phyloP scores from a whole-genome alignment of 2,888 invertebrate species.

The Polylopha cassiicola region DNA sequence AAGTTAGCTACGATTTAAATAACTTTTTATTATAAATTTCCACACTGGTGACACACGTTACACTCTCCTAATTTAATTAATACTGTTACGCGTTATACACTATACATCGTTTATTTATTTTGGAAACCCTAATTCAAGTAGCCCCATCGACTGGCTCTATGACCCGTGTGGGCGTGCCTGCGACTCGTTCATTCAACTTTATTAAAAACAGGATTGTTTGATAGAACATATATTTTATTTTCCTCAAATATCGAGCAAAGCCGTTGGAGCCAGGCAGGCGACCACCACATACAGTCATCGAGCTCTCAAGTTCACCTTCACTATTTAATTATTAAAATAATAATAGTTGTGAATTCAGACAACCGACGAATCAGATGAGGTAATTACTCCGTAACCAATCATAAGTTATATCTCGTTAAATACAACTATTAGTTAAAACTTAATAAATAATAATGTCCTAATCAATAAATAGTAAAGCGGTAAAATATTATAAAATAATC shows the following conservation, averaged over 20 bases:
- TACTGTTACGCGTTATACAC: constrained; percentile 28
- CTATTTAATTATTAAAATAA: constrained; percentile 20
- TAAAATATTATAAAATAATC: constrained; percentile 52
- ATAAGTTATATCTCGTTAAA: constrained; percentile 32
- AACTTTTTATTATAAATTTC: constrained; percentile 22
- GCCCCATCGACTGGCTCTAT: constrained; percentile 25
- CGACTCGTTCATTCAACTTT: too few species aligned
- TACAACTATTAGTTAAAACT: constrained; percentile 48
- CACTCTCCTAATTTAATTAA: constrained; percentile 28
- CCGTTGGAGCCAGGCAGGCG: too few species aligned
- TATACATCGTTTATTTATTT: constrained; percentile 25
- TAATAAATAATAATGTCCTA: constrained; percentile 66
- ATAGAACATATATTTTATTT: too few species aligned
- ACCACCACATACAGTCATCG: constrained; percentile 22
- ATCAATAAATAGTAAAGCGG: constrained; percentile 62
- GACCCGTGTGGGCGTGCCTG: too few species aligned
- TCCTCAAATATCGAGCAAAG: too few species aligned
- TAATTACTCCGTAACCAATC: constrained; percentile 45
- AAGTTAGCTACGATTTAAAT: constrained; percentile 19
- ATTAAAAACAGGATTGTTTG: too few species aligned
- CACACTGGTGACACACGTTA: constrained; percentile 40
- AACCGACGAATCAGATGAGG: constrained; percentile 47
- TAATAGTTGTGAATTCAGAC: constrained; percentile 45
- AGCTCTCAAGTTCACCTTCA: constrained; percentile 20
- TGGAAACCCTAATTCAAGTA: constrained; percentile 29